Conservation (phyloP, 2,113 vertebrate species). For the Podiceps cristatus region DNA sequence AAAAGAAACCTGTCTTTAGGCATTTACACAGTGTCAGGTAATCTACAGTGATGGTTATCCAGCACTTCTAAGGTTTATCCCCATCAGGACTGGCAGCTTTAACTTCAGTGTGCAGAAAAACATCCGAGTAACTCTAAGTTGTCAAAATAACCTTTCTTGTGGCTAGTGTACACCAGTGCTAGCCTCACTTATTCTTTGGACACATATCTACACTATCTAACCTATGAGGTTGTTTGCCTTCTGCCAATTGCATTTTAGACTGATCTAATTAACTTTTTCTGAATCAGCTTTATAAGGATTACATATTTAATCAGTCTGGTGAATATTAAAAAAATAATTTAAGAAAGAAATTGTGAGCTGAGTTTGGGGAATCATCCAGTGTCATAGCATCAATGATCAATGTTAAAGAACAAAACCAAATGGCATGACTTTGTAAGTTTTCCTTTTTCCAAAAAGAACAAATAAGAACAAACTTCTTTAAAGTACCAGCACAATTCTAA, state of each 20-base stretch:
- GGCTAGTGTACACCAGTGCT: neutral
- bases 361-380: neutral
- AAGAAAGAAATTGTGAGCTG: neutral
- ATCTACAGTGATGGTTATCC: constrained; percentile 42
- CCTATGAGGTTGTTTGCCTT: neutral
- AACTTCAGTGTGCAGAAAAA: constrained; percentile 50
- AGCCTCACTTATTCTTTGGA: neutral
- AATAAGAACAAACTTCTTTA: neutral
- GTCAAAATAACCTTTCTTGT: constrained; percentile 40
- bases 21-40: neutral
- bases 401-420: neutral
- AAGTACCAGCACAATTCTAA: neutral
- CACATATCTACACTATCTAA: neutral
- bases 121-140: neutral
- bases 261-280: neutral
- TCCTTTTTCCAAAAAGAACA: neutral
- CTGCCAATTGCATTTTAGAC: neutral
- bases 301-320: neutral
- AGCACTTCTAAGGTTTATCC: constrained; percentile 67
- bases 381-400: neutral
- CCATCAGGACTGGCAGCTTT: constrained; percentile 72
- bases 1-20: neutral
- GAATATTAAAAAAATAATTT: neutral
- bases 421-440: neutral
- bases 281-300: neutral